Conservation (phyloP, 2,797 vertebrate genomes). For the Halcyon leucocephala region DNA sequence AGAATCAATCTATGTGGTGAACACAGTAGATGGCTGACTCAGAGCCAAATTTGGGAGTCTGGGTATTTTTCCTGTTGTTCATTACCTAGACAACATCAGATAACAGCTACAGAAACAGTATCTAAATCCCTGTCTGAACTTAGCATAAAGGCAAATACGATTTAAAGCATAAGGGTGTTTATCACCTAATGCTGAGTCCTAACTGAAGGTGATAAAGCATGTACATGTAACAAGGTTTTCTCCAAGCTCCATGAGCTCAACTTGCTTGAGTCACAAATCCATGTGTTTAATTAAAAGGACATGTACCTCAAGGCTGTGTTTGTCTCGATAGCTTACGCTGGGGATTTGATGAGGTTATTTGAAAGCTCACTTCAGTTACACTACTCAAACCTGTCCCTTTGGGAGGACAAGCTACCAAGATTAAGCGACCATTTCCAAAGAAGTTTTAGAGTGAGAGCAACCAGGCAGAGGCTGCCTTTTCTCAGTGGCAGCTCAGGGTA, state of each 20-base stretch:
- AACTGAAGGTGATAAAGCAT: neutral
- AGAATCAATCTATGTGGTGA: neutral
- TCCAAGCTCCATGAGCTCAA: neutral
- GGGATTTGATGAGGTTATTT: neutral
- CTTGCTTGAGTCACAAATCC: neutral
- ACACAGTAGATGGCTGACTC: neutral
- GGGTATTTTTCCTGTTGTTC: neutral
- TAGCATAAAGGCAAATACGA: neutral
- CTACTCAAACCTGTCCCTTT: neutral
- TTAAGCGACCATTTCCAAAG: neutral
- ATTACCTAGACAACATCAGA: neutral
- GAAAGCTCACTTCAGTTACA: neutral
- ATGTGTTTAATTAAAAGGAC: neutral
- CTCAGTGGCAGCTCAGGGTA: neutral
- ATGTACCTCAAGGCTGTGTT: neutral
- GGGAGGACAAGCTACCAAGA: neutral
- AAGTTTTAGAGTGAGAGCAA: neutral
- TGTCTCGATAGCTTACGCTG: neutral
- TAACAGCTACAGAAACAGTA: neutral
- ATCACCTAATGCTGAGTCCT: neutral
- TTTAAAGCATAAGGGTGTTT: neutral
- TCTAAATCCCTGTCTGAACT: neutral
- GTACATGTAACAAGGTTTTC: neutral
- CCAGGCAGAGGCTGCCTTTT: neutral
- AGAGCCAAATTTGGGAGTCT: neutral